Conservation (phyloP, 2,888 invertebrate genomes). For the Listrodromus nycthemerus region DNA sequence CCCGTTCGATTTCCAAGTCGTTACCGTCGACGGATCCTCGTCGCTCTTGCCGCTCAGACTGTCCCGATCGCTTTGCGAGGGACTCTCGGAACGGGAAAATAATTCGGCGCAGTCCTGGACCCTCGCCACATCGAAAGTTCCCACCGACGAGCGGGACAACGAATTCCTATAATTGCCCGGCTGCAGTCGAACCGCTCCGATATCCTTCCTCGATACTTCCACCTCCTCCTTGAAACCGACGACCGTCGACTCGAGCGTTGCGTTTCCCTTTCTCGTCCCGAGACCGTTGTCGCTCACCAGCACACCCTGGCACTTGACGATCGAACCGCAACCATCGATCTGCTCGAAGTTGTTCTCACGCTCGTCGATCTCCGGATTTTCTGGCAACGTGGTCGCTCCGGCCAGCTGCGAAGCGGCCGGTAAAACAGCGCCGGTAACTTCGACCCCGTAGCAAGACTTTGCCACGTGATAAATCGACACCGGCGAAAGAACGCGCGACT, state of each 20-base stretch:
- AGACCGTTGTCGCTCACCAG: constrained; percentile 55
- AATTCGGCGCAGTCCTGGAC: constrained; percentile 8
- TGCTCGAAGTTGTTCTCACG: constrained; percentile 38
- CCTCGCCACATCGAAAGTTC: neutral
- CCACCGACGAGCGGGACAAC: constrained; percentile 1
- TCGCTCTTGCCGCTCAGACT: constrained; percentile 48
- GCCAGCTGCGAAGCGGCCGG: constrained; percentile 38
- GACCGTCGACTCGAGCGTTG: neutral
- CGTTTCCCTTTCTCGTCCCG: constrained; percentile 55
- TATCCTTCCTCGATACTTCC: constrained; percentile 53
- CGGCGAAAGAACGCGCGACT: constrained; percentile 44
- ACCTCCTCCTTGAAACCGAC: constrained; percentile 2
- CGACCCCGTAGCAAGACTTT: constrained; percentile 46
- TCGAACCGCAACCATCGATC: constrained; percentile 47
- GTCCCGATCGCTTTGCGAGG: constrained; percentile 51
- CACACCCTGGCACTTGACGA: neutral
- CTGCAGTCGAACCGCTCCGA: constrained; percentile 26
- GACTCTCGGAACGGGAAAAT: constrained; percentile 21
- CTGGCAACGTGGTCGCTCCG: constrained; percentile 54
- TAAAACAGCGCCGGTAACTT: constrained; percentile 47
- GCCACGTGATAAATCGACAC: neutral
- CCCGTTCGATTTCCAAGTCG: constrained; percentile 15
- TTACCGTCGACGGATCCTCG: constrained; percentile 46
- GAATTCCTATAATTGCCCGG: constrained; percentile 53
- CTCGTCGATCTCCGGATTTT: constrained; percentile 52